Conservation (phyloP, 2,797 vertebrate species). For the Furcifer pardalis region DNA sequence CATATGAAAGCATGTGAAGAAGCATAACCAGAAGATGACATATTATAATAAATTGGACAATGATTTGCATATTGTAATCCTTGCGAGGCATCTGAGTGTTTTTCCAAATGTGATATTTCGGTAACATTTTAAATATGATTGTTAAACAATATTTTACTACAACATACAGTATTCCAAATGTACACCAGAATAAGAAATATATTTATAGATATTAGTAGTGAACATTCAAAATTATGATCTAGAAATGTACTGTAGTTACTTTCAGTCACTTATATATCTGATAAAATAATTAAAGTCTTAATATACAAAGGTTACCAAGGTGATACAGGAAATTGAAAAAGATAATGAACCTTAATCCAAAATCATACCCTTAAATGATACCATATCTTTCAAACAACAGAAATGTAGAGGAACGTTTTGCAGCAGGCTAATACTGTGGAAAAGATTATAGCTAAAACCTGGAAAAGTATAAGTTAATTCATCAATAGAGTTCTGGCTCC, state of each 20-base stretch:
- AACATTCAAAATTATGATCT: not conserved
- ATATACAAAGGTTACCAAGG: not conserved
- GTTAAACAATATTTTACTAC: not conserved
- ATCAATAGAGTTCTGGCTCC: not conserved
- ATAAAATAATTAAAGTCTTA: not conserved
- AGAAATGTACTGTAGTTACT: too few relatives aligned
- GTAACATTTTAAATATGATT: not conserved
- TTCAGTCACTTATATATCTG: not conserved
- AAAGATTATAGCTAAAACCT: constrained; percentile 2
- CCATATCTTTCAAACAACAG: not conserved
- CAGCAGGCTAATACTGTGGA: not conserved
- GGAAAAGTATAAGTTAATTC: not conserved
- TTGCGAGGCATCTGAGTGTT: not conserved
- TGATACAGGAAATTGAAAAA: not conserved
- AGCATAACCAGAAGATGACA: not conserved
- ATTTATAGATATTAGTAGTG: not conserved
- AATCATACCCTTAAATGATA: not conserved
- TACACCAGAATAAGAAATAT: not conserved
- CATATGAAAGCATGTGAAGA: too few relatives aligned
- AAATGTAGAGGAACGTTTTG: not conserved
- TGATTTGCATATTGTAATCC: not conserved
- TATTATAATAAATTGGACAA: not conserved
- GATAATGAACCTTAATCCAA: not conserved
- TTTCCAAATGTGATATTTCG: not conserved
- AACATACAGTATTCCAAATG: not conserved